Percentiles rank a stretch among this genome's conserved stretches.
phyloP scores from a whole-genome alignment of 1,140 invertebrate species.

The Scaptomyza montana region DNA sequence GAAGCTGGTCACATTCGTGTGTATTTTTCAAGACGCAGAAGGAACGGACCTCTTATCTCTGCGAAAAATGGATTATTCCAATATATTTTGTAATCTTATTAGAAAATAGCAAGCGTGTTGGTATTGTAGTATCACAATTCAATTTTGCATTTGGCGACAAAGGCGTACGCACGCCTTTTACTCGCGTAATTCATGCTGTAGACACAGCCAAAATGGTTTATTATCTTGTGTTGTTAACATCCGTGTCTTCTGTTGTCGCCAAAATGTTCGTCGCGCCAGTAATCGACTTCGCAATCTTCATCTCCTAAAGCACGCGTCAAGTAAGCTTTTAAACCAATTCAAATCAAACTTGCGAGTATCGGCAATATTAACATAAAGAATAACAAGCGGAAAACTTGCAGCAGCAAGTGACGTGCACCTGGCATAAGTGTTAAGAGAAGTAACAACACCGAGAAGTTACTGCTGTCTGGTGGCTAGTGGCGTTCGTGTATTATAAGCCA shows the following conservation, averaged over 20 bases:
- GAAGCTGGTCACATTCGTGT: slow-evolving; percentile 50
- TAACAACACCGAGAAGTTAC: slow-evolving; percentile 26
- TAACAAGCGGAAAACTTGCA: slow-evolving; percentile 13
- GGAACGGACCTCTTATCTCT: slow-evolving; percentile 70
- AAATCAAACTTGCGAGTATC: slow-evolving; percentile 18
- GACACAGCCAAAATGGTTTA: slow-evolving; percentile 61
- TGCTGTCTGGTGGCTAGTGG: slow-evolving; percentile 23
- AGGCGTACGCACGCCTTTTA: slow-evolving; percentile 20
- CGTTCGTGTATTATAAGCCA: slow-evolving; percentile 12
- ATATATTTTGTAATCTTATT: slow-evolving; percentile 70
- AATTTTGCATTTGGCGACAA: slow-evolving; percentile 10
- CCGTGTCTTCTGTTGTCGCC: slow-evolving; percentile 70
- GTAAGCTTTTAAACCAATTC: slow-evolving; percentile 36
- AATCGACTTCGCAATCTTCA: slow-evolving; percentile 79
- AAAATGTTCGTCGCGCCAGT: slow-evolving; percentile 74
- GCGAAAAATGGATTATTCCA: slow-evolving; percentile 77
- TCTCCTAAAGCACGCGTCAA: slow-evolving; percentile 70
- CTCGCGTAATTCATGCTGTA: slow-evolving; percentile 24
- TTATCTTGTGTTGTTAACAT: slow-evolving; percentile 66
- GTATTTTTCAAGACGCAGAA: slow-evolving; percentile 78
- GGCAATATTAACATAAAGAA: slow-evolving; percentile 34
- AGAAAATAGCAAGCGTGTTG: slow-evolving; percentile 54
- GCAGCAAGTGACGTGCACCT: slow-evolving; percentile 22
- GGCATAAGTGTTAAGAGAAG: slow-evolving; percentile 34
- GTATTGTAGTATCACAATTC: slow-evolving; percentile 25